These are phyloP conservation scores for Delia radicum DNA, from an alignment of 1,140 invertebrate genomes.

Conservation along the genomic window DNA sequence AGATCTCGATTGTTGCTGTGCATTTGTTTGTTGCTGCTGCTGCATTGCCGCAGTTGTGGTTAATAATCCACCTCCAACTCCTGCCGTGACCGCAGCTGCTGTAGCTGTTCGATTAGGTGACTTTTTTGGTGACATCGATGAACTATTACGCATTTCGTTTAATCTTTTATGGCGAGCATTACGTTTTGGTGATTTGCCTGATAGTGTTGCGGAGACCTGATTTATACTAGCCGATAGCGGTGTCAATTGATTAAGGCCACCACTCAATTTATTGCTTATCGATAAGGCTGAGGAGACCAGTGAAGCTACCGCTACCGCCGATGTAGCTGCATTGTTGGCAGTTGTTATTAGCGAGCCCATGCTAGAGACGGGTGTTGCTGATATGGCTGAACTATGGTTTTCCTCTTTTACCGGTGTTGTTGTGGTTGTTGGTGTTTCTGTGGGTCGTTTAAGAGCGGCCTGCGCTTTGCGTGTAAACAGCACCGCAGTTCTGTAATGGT, in stretches of 20 bases:
- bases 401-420: constrained; percentile 56
- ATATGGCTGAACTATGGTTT: constrained; percentile 45
- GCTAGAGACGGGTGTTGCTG: constrained; percentile 33
- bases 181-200: constrained; percentile 49
- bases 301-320: constrained; percentile 27
- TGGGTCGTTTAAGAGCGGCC: constrained; percentile 58
- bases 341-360: constrained; percentile 10
- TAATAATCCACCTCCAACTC: background rate
- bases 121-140: constrained; percentile 54
- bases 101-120: constrained; percentile 43
- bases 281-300: constrained; percentile 36
- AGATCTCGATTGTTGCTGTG: background rate
- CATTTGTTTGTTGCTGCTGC: background rate
- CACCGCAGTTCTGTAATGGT: constrained; percentile 70
- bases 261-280: constrained; percentile 40
- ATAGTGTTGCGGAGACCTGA: constrained; percentile 20
- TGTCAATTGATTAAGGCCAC: constrained; percentile 27
- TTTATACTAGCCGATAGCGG: constrained; percentile 25
- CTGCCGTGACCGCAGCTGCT: constrained; percentile 8
- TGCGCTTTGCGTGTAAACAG: constrained; percentile 76
- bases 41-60: background rate
- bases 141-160: constrained; percentile 36
- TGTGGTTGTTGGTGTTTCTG: constrained; percentile 46
- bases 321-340: constrained; percentile 25
- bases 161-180: constrained; percentile 45